phyloP scores from a whole-genome alignment of 2,888 invertebrate genomes.

The Pristionchus exspectatus region DNA sequence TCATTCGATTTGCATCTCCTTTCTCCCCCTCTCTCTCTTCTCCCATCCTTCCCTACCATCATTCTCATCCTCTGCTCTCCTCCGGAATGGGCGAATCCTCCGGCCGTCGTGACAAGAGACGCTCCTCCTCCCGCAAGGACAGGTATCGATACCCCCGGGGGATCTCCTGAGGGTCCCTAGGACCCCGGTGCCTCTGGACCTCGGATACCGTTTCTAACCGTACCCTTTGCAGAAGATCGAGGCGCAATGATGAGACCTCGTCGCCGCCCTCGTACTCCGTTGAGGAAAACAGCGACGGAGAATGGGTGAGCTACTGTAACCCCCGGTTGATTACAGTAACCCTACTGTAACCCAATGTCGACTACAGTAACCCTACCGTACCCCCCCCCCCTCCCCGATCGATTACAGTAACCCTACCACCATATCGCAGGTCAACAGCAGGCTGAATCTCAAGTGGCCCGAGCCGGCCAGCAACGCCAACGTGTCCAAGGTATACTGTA shows the following conservation, averaged over 20 bases:
- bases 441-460: slow-evolving; percentile 37
- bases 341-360: not conserved
- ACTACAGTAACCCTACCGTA: not conserved
- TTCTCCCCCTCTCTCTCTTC: not conserved
- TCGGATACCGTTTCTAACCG: not conserved
- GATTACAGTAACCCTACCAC: not conserved
- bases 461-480: not conserved
- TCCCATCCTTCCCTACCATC: not conserved
- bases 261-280: slow-evolving; percentile 28
- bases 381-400: too few species aligned
- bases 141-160: not conserved
- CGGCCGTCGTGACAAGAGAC: not conserved
- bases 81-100: slow-evolving; percentile 6
- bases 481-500: slow-evolving; percentile 42
- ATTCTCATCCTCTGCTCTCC: not conserved
- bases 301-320: slow-evolving; percentile 9
- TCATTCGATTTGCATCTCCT: slow-evolving; percentile 17
- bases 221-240: slow-evolving; percentile 2
- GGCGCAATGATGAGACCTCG: not conserved
- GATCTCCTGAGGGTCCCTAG: not conserved
- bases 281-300: slow-evolving; percentile 16
- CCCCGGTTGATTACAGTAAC: not conserved
- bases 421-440: not conserved
- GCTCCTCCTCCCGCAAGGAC: not conserved
- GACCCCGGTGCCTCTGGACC: too few species aligned